Percentiles rank a stretch among this genome's conserved stretches.
phyloP scores from a whole-genome alignment of 2,113 vertebrate genomes.

The Ictidomys tridecemlineatus region DNA sequence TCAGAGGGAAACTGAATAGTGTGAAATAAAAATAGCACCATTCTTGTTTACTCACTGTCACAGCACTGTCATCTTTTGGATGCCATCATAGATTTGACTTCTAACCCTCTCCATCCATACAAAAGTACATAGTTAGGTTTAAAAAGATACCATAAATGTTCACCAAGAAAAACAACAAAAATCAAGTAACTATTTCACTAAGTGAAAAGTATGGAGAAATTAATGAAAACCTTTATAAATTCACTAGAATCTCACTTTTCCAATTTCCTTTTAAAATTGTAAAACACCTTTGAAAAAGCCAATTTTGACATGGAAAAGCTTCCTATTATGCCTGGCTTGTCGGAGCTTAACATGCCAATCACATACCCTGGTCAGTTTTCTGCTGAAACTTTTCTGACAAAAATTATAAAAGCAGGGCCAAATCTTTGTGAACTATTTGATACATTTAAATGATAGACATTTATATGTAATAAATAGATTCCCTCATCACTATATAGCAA shows the following conservation, averaged over 20 bases:
- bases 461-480: background rate
- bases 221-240: conserved; percentile 46
- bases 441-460: background rate
- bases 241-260: conserved; percentile 10
- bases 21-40: conserved; percentile 55
- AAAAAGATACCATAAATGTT: background rate
- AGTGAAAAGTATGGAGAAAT: conserved; percentile 44
- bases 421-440: conserved; percentile 25
- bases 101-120: background rate
- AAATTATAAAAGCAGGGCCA: background rate
- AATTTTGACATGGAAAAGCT: background rate
- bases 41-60: background rate
- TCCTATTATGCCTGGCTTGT: background rate
- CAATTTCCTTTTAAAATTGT: conserved; percentile 51
- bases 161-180: background rate
- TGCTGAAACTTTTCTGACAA: background rate
- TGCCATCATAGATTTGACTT: background rate
- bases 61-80: background rate
- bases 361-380: background rate
- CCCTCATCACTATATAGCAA: conserved; percentile 9
- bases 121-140: conserved; percentile 11
- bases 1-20: conserved; percentile 66
- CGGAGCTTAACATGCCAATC: conserved; percentile 1
- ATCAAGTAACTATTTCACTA: conserved; percentile 42
- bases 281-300: conserved; percentile 7